Percentiles rank a stretch among this genome's conserved stretches.
Evolutionary conservation across 2,797 vertebrate genomes (phyloP).

Genomic region (Iguana delicatissima): DNA sequence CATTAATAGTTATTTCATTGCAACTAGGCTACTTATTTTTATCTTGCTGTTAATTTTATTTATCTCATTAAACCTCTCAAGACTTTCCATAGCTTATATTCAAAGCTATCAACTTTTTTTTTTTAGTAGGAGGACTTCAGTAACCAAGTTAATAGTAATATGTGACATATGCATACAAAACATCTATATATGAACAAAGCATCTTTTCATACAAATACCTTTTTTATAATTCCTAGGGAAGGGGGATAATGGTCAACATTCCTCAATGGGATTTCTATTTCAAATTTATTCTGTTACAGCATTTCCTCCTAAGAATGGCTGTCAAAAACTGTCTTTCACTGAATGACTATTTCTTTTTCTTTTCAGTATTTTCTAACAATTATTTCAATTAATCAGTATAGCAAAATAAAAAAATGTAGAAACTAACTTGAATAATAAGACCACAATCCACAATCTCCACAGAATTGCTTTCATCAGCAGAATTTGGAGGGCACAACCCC

Average conservation of each 20-base stretch:
- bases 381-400: neutral
- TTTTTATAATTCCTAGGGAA: neutral
- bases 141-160: neutral
- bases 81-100: neutral
- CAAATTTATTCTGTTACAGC: neutral
- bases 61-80: constrained; percentile 2
- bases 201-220: neutral
- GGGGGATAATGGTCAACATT: neutral
- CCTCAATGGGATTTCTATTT: neutral
- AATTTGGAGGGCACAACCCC: neutral
- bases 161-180: neutral
- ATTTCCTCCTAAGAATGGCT: neutral
- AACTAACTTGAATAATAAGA: neutral
- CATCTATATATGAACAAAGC: constrained; percentile 37
- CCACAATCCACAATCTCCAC: neutral
- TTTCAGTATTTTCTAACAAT: neutral
- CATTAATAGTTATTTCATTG: constrained; percentile 57
- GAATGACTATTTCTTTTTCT: neutral
- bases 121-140: too few relatives aligned
- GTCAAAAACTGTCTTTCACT: neutral
- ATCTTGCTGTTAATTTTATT: constrained; percentile 14
- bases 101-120: neutral
- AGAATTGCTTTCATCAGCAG: neutral
- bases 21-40: constrained; percentile 18
- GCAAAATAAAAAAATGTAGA: neutral